These are phyloP conservation scores for Pterois miles DNA, from an alignment of 2,797 vertebrate species.

Conservation along the genomic window DNA sequence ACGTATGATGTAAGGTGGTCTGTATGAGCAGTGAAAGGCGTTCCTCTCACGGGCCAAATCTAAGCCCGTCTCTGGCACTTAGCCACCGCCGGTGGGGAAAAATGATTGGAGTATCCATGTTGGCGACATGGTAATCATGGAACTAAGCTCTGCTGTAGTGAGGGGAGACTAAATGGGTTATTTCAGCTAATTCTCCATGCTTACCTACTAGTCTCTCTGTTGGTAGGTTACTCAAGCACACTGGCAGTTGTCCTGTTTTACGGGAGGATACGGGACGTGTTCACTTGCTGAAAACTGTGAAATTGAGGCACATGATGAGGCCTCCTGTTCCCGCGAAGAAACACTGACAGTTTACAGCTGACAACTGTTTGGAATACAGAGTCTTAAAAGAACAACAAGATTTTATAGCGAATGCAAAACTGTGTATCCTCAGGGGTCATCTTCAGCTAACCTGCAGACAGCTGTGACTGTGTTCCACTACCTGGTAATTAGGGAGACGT, in stretches of 20 bases:
- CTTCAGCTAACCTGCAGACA: slow-evolving; percentile 71
- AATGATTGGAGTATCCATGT: slow-evolving; percentile 72
- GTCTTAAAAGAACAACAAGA: slow-evolving; percentile 47
- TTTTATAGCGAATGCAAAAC: slow-evolving; percentile 61
- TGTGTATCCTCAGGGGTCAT: slow-evolving; percentile 68
- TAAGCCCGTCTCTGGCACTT: slow-evolving; percentile 63
- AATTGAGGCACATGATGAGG: slow-evolving; percentile 49
- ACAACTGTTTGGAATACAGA: slow-evolving; percentile 49
- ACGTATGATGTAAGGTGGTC: slow-evolving; percentile 52
- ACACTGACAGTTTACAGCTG: slow-evolving; percentile 45
- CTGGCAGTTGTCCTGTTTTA: slow-evolving; percentile 60
- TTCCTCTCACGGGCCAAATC: slow-evolving; percentile 53
- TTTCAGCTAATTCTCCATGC: slow-evolving; percentile 71
- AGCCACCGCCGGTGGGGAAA: slow-evolving; percentile 58
- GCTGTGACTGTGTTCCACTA: slow-evolving; percentile 71
- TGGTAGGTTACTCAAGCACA: slow-evolving; percentile 44
- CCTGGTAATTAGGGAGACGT: slow-evolving; percentile 72
- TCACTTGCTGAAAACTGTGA: slow-evolving; percentile 58
- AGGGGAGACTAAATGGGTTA: slow-evolving; percentile 71
- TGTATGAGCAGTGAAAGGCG: slow-evolving; percentile 36
- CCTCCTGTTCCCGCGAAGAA: slow-evolving; percentile 25
- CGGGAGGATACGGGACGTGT: slow-evolving; percentile 36
- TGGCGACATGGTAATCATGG: slow-evolving; percentile 69
- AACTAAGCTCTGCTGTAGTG: slow-evolving; percentile 66
- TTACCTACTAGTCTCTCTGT: slow-evolving; percentile 42